Base-by-base conservation (phyloP, 2,888 invertebrate genomes). In the Helleia helle region DNA sequence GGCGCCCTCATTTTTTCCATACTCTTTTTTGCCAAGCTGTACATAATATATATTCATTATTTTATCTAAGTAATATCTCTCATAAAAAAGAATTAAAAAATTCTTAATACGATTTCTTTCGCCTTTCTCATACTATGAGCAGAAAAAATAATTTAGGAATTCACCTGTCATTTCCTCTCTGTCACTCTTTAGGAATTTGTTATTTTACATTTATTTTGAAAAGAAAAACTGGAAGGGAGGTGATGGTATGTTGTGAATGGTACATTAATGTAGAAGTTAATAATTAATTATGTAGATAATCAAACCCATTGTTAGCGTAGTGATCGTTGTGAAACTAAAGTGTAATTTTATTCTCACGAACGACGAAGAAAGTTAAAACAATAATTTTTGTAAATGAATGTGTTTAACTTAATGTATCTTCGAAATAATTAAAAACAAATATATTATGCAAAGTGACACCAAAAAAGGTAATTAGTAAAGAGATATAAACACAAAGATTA, bases 201-300 rank as follows among this genome's bases (percentile, higher is more conserved):
- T 55, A 37, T 22, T 12, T 29, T 49, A 56, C 57, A 58, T 59
- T 51, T 56, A 62, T 12, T 34, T 8, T 4, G 11, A 34, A 22
- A 18, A 6, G 22, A 22, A 12, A 18, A 34, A 31, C 18, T 12
- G 12, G 34, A 34, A 34, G 34, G 34, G 34, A 34, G 22, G 44
- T 44, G 47, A 43, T 46, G 45, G 3, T n/a, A 25, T 31, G 25
- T 14, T 40, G 39, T 40, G 24, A 30, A 13, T 34, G 22, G 8
- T 5, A 36, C 25, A 36, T 14, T 22, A 14, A 43, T 37, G 22
- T 38, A 50, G 52, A 54, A 55, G 52, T 53, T 56, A 56, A 51
- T 59, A 62, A 67, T 71, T 73, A 68, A 68, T 65, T 71, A 73
- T 67, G 71, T 70, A 73, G 67, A 71, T 74, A 68, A 72, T 62